These are phyloP conservation scores for Larimichthys crocea DNA, from an alignment of 2,113 vertebrate species.

Conservation along the genomic window DNA sequence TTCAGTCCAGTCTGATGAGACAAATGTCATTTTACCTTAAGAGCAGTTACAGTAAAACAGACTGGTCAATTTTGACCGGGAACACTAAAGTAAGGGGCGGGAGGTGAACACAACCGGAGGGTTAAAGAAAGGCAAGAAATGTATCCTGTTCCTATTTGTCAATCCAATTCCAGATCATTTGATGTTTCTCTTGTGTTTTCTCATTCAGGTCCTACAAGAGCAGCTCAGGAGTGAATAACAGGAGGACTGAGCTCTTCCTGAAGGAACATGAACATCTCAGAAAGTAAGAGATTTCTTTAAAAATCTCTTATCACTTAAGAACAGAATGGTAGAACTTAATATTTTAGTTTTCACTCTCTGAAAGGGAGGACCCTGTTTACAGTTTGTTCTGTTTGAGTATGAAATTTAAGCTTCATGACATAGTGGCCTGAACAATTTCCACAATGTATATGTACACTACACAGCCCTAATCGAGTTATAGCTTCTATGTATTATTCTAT, in stretches of 20 bases:
- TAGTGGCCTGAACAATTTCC: neutral
- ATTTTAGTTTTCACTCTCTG: neutral
- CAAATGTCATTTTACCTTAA: too few species aligned
- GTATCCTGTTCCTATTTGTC: neutral
- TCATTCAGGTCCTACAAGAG: slow-evolving; percentile 89
- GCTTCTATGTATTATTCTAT: too few species aligned
- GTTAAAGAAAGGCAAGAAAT: neutral
- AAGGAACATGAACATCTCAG: slow-evolving; percentile 93
- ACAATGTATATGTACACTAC: neutral
- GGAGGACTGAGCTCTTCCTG: slow-evolving; percentile 91
- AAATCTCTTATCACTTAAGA: neutral
- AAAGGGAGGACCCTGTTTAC: neutral
- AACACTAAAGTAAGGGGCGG: too few species aligned
- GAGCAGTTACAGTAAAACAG: too few species aligned
- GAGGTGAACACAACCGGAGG: too few species aligned
- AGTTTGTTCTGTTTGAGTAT: neutral
- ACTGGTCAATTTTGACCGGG: too few species aligned
- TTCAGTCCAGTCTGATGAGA: too few species aligned
- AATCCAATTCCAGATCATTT: neutral
- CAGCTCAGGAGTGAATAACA: slow-evolving; percentile 91
- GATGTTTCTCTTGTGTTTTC: slow-evolving; percentile 11
- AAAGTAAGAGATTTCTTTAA: slow-evolving; percentile 82
- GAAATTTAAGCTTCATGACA: neutral
- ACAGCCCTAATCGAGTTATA: too few species aligned
- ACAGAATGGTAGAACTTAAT: neutral